Conservation (phyloP, 2,888 invertebrate genomes). For the Hermaeophaga mercurialis region DNA sequence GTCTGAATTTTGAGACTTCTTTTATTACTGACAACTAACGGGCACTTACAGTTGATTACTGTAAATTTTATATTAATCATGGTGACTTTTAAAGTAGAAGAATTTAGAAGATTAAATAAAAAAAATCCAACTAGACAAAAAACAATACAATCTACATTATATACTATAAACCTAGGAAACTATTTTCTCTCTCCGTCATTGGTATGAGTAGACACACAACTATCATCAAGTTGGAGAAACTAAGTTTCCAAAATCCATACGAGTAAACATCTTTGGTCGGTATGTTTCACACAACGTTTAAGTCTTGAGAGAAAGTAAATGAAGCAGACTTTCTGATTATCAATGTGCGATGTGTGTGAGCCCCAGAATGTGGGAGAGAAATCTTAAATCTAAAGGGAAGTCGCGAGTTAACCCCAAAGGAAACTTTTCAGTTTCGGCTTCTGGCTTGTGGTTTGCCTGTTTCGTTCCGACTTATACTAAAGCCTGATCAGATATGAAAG, state of each 20-base stretch:
- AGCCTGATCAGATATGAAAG: background rate
- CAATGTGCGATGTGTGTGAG: slow-evolving; percentile 18
- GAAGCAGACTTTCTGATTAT: slow-evolving; percentile 48
- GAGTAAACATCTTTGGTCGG: slow-evolving; percentile 54
- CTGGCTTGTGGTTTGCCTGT: background rate
- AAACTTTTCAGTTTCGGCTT: background rate
- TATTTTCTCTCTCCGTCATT: too few relatives aligned
- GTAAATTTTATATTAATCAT: too few relatives aligned
- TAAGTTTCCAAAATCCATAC: slow-evolving; percentile 55
- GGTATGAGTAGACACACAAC: too few relatives aligned
- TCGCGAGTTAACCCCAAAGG: background rate
- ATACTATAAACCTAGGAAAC: too few relatives aligned
- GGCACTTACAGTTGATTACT: too few relatives aligned
- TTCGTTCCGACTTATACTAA: too few relatives aligned
- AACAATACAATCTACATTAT: too few relatives aligned
- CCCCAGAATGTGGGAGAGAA: background rate
- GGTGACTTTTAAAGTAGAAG: too few relatives aligned
- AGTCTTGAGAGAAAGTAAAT: slow-evolving; percentile 50
- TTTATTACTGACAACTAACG: too few relatives aligned
- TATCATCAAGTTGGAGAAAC: slow-evolving; percentile 49
- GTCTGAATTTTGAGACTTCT: too few relatives aligned
- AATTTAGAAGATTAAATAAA: too few relatives aligned
- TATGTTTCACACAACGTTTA: slow-evolving; percentile 57
- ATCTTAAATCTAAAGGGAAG: slow-evolving; percentile 1
- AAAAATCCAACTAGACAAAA: too few relatives aligned